Conservation (phyloP, 2,888 invertebrate species). For the Eurois occulta region DNA sequence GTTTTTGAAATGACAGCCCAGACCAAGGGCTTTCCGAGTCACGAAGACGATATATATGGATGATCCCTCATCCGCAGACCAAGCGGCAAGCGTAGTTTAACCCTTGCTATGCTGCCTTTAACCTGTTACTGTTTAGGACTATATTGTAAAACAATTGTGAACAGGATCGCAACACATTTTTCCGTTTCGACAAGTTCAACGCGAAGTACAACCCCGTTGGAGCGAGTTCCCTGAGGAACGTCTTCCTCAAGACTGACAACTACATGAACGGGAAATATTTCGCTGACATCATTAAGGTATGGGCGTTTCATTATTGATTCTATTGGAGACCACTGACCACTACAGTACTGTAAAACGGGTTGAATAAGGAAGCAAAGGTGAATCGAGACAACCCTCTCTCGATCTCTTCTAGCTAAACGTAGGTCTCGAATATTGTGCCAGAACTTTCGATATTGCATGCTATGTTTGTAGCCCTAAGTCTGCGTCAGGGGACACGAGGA, state of each 20-base stretch:
- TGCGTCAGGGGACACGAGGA: background rate
- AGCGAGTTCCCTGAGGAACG: conserved; percentile 97
- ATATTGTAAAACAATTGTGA: background rate
- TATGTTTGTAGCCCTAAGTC: background rate
- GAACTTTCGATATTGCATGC: background rate
- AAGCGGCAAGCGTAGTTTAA: background rate
- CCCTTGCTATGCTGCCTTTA: background rate
- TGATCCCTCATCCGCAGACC: background rate
- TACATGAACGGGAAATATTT: conserved; percentile 98
- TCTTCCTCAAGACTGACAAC: conserved; percentile 99
- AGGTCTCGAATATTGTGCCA: background rate
- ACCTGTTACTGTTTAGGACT: background rate
- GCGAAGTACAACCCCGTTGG: conserved; percentile 99
- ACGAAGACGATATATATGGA: background rate
- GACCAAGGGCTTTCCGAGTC: background rate
- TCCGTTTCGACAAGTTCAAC: conserved; percentile 99
- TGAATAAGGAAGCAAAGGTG: background rate
- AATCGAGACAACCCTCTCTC: background rate
- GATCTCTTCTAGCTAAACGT: background rate
- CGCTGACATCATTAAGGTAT: conserved; percentile 97
- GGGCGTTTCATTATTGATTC: background rate
- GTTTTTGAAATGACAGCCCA: background rate
- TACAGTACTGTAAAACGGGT: background rate
- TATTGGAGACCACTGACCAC: background rate
- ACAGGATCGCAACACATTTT: conserved; percentile 98